Conservation (phyloP, 64 coral and sea anemone genomes). For the Dendronephthya gigantea region DNA sequence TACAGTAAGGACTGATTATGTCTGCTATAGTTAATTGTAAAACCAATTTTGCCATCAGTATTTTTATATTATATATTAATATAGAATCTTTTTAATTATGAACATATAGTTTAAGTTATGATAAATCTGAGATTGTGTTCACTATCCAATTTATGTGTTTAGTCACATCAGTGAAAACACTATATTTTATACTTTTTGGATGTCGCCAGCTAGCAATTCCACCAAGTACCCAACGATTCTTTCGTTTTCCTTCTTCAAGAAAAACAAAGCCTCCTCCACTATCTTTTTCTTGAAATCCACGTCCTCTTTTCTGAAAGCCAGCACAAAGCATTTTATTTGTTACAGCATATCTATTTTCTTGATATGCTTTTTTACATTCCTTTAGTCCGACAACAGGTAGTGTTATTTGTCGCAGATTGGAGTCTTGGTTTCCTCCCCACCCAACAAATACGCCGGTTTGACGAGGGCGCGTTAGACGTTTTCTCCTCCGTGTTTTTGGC, state of each 20-base stretch:
- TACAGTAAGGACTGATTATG: too few relatives aligned
- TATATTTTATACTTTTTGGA: not conserved
- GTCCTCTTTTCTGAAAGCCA: not conserved
- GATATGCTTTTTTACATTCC: not conserved
- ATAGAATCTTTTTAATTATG: not conserved
- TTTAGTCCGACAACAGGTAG: not conserved
- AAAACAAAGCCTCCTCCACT: slow-evolving; percentile 10
- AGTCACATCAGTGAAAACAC: not conserved
- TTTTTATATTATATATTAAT: not conserved
- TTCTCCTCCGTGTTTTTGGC: not conserved
- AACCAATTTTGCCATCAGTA: not conserved
- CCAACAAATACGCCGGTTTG: not conserved
- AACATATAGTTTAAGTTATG: not conserved
- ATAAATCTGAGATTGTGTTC: not conserved
- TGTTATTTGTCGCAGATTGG: not conserved
- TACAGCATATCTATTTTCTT: not conserved
- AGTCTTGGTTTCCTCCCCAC: not conserved
- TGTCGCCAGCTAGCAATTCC: not conserved
- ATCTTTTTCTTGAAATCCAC: not conserved
- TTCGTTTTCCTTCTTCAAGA: not conserved
- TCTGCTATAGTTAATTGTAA: not conserved
- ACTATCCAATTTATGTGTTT: not conserved
- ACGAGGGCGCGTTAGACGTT: not conserved
- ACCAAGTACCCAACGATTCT: not conserved
- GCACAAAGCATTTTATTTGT: not conserved